These are phyloP conservation scores for Synodontis membranacea DNA, from an alignment of 2,113 vertebrate species.

Conservation along the genomic window DNA sequence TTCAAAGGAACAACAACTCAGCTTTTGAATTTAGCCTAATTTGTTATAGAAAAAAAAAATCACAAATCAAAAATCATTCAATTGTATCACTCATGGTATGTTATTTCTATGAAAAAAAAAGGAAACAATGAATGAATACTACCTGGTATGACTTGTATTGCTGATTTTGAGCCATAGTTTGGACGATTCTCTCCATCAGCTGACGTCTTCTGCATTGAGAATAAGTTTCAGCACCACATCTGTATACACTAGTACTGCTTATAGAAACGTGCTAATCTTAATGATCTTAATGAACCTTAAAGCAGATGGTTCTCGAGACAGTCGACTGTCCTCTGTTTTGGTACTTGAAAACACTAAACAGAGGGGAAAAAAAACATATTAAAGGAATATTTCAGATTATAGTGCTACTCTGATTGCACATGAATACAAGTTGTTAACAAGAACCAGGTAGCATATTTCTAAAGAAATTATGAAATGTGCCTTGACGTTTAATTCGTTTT, in stretches of 20 bases:
- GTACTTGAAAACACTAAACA: constrained; percentile 62
- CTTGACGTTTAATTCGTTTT: background rate
- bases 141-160: constrained; percentile 58
- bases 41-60: background rate
- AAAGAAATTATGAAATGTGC: background rate
- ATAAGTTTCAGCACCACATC: background rate
- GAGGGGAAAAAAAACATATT: constrained; percentile 5
- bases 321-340: constrained; percentile 52
- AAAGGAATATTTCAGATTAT: background rate
- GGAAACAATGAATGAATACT: background rate
- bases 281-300: constrained; percentile 60
- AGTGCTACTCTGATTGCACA: background rate
- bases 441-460: background rate
- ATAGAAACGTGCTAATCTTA: background rate
- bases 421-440: background rate
- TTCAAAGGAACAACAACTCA: background rate
- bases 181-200: constrained; percentile 51
- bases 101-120: background rate
- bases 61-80: background rate
- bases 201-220: constrained; percentile 61
- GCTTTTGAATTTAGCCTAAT: background rate
- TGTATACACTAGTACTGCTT: background rate
- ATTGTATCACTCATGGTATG: background rate
- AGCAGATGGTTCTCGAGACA: constrained; percentile 66
- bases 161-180: constrained; percentile 57